These are phyloP conservation scores for Rattus norvegicus DNA, from an alignment of 2,113 vertebrate species.

Conservation along the genomic window GRCr8 NC_086021.1:123341001-123341500, in stretches of 20 bases:
- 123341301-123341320: not conserved
- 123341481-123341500: not conserved
- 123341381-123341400: not conserved
- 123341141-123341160: not conserved
- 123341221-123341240: not conserved
- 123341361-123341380: not conserved
- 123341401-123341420: not conserved
- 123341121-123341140: too few species aligned
- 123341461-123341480: not conserved
- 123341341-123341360: not conserved
- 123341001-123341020: not conserved
- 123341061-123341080: not conserved
- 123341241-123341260: not conserved
- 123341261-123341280: not conserved
- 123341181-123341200: not conserved
- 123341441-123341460: not conserved
- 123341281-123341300: not conserved
- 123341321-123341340: not conserved
- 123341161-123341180: not conserved
- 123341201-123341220: not conserved
- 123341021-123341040: not conserved
- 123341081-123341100: not conserved
- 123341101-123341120: not conserved
- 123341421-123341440: constrained; percentile 14
- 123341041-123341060: not conserved